phyloP scores from a whole-genome alignment of 1,140 invertebrate species.

The Bombus waltoni region DNA sequence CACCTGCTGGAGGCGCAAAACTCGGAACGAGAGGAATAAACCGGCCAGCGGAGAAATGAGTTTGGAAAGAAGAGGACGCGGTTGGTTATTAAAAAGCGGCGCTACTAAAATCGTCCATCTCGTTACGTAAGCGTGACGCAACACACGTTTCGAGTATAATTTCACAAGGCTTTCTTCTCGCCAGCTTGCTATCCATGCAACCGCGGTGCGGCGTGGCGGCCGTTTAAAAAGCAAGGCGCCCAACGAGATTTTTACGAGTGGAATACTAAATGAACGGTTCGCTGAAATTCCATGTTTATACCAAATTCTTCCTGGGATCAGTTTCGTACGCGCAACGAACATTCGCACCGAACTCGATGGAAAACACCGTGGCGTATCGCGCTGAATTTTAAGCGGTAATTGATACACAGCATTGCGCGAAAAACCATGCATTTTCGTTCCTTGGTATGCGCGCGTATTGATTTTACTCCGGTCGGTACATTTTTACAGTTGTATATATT shows the following conservation, averaged over 20 bases:
- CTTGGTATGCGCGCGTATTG: background rate
- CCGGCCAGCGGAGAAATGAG: slow-evolving; percentile 9
- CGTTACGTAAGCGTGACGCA: background rate
- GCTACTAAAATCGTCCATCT: slow-evolving; percentile 21
- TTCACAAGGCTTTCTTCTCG: slow-evolving; percentile 13
- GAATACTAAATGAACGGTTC: slow-evolving; percentile 40
- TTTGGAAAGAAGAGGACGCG: background rate
- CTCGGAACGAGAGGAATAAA: slow-evolving; percentile 32
- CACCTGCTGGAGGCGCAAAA: slow-evolving; percentile 33
- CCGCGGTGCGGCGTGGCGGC: background rate
- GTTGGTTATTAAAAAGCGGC: slow-evolving; percentile 17
- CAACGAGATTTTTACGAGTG: slow-evolving; percentile 20
- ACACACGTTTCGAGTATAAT: slow-evolving; percentile 19
- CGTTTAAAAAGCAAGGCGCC: slow-evolving; percentile 40
- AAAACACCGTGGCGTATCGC: background rate
- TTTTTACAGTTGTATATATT: no score
- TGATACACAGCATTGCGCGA: background rate
- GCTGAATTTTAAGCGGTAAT: slow-evolving; percentile 12
- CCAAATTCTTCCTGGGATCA: slow-evolving; percentile 19
- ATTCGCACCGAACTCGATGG: background rate
- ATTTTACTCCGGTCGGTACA: background rate
- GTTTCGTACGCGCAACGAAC: background rate
- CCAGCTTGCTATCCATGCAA: slow-evolving; percentile 15
- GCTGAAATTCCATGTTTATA: slow-evolving; percentile 41
- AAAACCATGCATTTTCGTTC: no score